Conservation (phyloP, 2,888 invertebrate species). For the Lagria hirta region DNA sequence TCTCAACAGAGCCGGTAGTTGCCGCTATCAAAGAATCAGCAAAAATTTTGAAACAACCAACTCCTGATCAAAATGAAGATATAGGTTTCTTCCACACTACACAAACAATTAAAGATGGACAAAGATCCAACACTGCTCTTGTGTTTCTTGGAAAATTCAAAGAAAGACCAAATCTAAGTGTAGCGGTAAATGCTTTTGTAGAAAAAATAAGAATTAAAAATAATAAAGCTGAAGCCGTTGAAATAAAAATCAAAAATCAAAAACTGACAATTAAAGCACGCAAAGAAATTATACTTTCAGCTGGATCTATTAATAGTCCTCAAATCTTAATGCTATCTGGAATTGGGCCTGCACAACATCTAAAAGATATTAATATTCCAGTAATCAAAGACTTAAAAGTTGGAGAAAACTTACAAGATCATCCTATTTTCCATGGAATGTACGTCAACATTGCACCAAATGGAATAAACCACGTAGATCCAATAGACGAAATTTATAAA, state of each 20-base stretch:
- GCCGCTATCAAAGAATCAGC: no score
- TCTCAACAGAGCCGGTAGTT: no score
- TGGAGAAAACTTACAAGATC: constrained; percentile 24
- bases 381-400: constrained; percentile 34
- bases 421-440: background rate
- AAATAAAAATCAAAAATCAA: constrained; percentile 29
- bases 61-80: background rate
- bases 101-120: background rate
- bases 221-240: constrained; percentile 31
- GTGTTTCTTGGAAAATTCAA: constrained; percentile 54
- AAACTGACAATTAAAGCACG: constrained; percentile 46
- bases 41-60: no score
- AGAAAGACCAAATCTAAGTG: constrained; percentile 59
- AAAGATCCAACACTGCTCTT: constrained; percentile 48
- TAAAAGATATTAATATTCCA: constrained; percentile 44
- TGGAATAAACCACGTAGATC: no score
- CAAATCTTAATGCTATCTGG: constrained; percentile 66
- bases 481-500: no score
- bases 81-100: background rate
- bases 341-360: constrained; percentile 53
- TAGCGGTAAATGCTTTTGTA: constrained; percentile 55
- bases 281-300: constrained; percentile 62
- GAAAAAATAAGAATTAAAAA: background rate
- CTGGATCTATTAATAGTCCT: constrained; percentile 65
- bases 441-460: constrained; percentile 47